Conservation (phyloP, 2,888 invertebrate genomes). For the Hypolimnas misippus region DNA sequence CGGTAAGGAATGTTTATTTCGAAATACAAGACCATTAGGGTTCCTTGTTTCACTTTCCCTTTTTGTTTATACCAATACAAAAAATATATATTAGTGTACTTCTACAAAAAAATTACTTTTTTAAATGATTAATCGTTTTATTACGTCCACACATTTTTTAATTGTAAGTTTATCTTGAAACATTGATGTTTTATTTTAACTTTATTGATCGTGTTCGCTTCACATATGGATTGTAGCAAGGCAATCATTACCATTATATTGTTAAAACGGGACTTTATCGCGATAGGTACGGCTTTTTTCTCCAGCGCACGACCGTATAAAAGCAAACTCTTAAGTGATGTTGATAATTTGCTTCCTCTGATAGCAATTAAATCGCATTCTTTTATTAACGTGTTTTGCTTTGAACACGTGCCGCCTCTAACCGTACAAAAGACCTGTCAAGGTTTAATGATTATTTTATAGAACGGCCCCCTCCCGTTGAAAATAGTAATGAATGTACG, state of each 20-base stretch:
- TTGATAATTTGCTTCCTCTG: conserved; percentile 34
- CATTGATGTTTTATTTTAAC: not conserved
- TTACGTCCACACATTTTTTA: not conserved
- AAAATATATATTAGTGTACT: not conserved
- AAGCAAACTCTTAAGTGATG: conserved; percentile 20
- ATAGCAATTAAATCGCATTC: conserved; percentile 51
- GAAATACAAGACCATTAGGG: not conserved
- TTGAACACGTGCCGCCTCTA: conserved; percentile 62
- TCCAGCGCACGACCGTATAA: conserved; percentile 19
- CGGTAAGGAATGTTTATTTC: not conserved
- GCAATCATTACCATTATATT: conserved; percentile 16
- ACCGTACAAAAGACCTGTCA: conserved; percentile 44
- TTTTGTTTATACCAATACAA: no score
- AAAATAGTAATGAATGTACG: conserved; percentile 48
- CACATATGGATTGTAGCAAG: not conserved
- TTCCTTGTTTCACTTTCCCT: not conserved
- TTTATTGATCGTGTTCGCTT: not conserved
- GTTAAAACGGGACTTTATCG: conserved; percentile 14
- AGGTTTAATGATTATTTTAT: conserved; percentile 53
- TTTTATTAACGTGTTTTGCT: conserved; percentile 57
- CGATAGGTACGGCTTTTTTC: conserved; percentile 15
- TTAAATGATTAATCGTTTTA: no score
- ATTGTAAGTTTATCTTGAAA: not conserved
- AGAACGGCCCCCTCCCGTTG: conserved; percentile 52
- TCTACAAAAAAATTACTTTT: no score